Evolutionary conservation across 2,888 invertebrate genomes (phyloP), one percentile per base, ranked within the genome.

Genomic region (Eutolmus rufibarbis): DNA sequence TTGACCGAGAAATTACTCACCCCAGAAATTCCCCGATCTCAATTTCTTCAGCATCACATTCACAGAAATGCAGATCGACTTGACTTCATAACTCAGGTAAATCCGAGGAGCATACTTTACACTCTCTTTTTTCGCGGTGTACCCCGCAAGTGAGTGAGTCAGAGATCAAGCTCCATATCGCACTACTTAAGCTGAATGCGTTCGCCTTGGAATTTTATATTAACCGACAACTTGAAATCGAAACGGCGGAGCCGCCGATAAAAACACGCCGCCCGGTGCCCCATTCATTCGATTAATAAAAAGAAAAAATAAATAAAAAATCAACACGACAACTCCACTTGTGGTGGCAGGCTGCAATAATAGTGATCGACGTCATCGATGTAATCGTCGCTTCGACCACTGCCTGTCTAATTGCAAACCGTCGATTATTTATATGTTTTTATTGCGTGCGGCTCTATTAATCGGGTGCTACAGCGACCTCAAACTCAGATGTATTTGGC

Each of bases 151-250:
- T 56, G 66, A 66, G 2, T 66, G 66, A 66, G 66, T 66, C 66
- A 66, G 66, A 28, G 43, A 46, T 46, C 12, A 12, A 66, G 23
- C 66, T 5, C 66, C 66, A 66, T 66, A 66, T 66, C 66, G 66
- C 66, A 66, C 66, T 66, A 66, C 66, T 66, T 66, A 66, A 66
- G 51, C 79, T 79, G 51, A 79, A 51, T 79, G 46, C 79, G 51
- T 79, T 79, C 51, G 51, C 79, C 79, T 79, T 79, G 79, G 79
- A 79, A 79, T 79, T 79, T 79, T 37, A 37, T 76, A 79, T 79
- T 79, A 51, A 78, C 40, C 78, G 51, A 79, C 51, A 79, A 51
- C 46, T 28, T 28, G 51, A 79, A 51, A 28, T 40, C n/a, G 40
- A 79, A 79, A 79, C 79, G 46, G 51, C 31, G 51, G 14, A 4